Conservation (phyloP, 2,797 vertebrate genomes). For the Chelidonichthys spinosus region DNA sequence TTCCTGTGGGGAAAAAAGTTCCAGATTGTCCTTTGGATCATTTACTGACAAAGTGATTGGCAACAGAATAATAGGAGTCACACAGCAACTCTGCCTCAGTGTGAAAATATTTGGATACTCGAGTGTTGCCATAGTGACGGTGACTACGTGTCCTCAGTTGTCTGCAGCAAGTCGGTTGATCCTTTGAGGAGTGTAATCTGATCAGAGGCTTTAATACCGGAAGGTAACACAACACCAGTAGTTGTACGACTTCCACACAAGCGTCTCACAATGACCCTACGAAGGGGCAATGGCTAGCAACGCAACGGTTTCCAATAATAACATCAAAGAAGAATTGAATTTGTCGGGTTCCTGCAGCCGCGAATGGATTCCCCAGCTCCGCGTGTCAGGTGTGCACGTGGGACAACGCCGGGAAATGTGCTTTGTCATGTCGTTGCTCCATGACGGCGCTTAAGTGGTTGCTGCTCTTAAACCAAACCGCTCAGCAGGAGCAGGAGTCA, state of each 20-base stretch:
- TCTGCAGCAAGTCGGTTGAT: not conserved
- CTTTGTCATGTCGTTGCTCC: slow-evolving; percentile 28
- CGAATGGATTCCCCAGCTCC: not conserved
- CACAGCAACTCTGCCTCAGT: not conserved
- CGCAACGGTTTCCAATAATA: slow-evolving; percentile 8
- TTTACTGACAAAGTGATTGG: not conserved
- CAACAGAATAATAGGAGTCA: not conserved
- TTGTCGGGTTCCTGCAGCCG: not conserved
- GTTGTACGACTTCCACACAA: not conserved
- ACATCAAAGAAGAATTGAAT: slow-evolving; percentile 21
- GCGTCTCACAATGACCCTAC: not conserved
- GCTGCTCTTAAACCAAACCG: slow-evolving; percentile 36
- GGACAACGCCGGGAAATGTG: slow-evolving; percentile 18
- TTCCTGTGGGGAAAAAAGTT: not conserved
- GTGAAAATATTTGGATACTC: not conserved
- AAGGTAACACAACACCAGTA: slow-evolving; percentile 18
- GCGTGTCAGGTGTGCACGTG: slow-evolving; percentile 11
- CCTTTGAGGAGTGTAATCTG: slow-evolving; percentile 15
- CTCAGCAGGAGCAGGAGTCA: slow-evolving; percentile 27
- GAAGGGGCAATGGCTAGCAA: not conserved
- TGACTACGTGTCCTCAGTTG: not conserved
- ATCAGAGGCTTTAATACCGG: slow-evolving; percentile 1
- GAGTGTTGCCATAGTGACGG: slow-evolving; percentile 15
- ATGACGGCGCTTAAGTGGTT: slow-evolving; percentile 37
- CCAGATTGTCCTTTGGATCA: not conserved